These are phyloP conservation scores for Penaeus monodon DNA, from an alignment of 2,888 invertebrate genomes.

Conservation along the genomic window DNA sequence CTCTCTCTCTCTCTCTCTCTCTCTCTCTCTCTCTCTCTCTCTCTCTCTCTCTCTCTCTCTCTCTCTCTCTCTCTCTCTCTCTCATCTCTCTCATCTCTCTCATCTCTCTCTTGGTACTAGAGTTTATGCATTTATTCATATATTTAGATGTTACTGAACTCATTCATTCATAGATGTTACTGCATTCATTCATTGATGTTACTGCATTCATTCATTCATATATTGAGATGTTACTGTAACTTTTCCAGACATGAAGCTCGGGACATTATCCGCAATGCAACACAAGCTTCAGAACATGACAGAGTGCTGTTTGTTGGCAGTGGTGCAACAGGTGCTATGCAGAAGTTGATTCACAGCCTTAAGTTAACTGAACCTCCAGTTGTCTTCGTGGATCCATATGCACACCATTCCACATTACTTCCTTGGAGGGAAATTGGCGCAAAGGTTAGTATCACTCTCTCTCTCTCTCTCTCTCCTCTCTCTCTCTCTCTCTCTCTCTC, in stretches of 20 bases:
- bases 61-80: conserved; percentile 11
- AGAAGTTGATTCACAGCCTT: conserved; percentile 81
- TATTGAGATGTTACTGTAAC: neutral
- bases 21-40: too few relatives aligned
- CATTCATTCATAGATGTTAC: too few relatives aligned
- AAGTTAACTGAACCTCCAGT: conserved; percentile 72
- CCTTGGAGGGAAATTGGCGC: conserved; percentile 87
- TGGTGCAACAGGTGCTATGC: conserved; percentile 82
- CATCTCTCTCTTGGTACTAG: too few relatives aligned
- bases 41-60: neutral
- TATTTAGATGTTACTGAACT: too few relatives aligned
- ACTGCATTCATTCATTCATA: neutral
- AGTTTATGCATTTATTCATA: too few relatives aligned
- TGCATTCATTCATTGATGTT: too few relatives aligned
- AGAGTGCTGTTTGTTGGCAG: conserved; percentile 81
- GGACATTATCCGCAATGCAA: conserved; percentile 82
- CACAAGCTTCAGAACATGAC: conserved; percentile 85
- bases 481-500: too few relatives aligned
- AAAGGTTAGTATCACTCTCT: conserved; percentile 74
- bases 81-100: neutral
- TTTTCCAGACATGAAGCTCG: conserved; percentile 81
- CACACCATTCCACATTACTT: conserved; percentile 82
- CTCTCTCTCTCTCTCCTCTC: neutral
- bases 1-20: neutral
- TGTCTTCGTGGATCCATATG: conserved; percentile 72